Percentiles rank a stretch among this genome's conserved stretches.
phyloP scores from a whole-genome alignment of 2,113 vertebrate species.

The Gambusia affinis region DNA sequence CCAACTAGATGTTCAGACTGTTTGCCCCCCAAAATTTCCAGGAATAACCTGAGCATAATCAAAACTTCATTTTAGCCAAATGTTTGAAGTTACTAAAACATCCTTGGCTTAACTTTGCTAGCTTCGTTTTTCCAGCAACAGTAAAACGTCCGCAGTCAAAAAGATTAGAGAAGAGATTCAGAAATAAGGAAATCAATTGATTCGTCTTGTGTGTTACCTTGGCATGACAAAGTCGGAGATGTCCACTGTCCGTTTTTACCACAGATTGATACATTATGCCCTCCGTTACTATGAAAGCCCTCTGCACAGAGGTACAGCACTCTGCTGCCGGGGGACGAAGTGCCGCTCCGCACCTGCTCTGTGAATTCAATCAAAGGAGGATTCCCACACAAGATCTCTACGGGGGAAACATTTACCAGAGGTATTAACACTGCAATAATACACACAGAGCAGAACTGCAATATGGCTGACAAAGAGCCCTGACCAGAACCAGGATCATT shows the following conservation, averaged over 20 bases:
- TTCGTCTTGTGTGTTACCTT: slow-evolving; percentile 60
- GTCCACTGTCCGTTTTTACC: slow-evolving; percentile 66
- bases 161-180: not conserved
- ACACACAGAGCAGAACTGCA: not conserved
- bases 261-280: slow-evolving; percentile 53
- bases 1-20: too few species aligned
- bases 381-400: slow-evolving; percentile 69
- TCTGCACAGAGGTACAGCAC: slow-evolving; percentile 67
- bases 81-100: not conserved
- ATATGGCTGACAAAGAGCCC: not conserved
- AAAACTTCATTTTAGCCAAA: not conserved
- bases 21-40: too few species aligned
- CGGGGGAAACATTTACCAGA: slow-evolving; percentile 35
- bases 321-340: slow-evolving; percentile 50
- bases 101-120: not conserved
- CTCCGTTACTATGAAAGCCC: slow-evolving; percentile 64
- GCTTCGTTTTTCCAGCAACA: not conserved
- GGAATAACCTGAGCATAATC: too few species aligned
- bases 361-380: slow-evolving; percentile 59
- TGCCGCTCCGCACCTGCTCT: slow-evolving; percentile 51
- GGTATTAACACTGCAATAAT: not conserved
- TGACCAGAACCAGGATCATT: not conserved
- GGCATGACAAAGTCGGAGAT: slow-evolving; percentile 53
- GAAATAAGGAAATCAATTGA: not conserved
- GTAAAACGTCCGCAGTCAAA: not conserved